phyloP scores from a whole-genome alignment of 2,113 vertebrate genomes.

The Aviceda subcristata region DNA sequence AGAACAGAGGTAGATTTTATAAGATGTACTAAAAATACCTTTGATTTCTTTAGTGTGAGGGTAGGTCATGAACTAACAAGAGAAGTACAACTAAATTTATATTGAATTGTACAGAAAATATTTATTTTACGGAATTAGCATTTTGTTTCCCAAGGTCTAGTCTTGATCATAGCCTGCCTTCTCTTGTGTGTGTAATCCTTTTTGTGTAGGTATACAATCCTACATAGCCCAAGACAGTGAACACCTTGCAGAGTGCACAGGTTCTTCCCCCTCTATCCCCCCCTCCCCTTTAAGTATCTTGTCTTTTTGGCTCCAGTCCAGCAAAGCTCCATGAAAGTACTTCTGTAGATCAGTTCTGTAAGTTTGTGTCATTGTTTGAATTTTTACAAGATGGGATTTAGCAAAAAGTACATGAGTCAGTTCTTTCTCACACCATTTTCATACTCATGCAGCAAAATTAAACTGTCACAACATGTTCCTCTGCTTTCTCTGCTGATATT shows the following conservation, averaged over 20 bases:
- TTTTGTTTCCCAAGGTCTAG: background rate
- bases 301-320: background rate
- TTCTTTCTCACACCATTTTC: slow-evolving; percentile 11
- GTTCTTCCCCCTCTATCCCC: too few relatives aligned
- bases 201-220: background rate
- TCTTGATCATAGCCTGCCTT: background rate
- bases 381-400: background rate
- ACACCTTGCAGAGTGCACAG: background rate
- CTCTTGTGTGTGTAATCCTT: background rate
- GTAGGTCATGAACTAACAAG: background rate
- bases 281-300: background rate
- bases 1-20: background rate
- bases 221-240: background rate
- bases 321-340: background rate
- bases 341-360: background rate
- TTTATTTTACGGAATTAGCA: background rate
- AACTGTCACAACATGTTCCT: background rate
- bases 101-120: background rate
- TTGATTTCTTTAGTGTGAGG: background rate
- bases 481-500: background rate
- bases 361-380: background rate
- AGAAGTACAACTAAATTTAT: background rate
- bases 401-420: background rate
- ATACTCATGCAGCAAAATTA: background rate
- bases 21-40: background rate